Percentiles rank a stretch among this genome's conserved stretches.
These are phyloP conservation scores for Eristalis arbustorum DNA, from an alignment of 2,888 invertebrate species.

Conservation along the genomic window DNA sequence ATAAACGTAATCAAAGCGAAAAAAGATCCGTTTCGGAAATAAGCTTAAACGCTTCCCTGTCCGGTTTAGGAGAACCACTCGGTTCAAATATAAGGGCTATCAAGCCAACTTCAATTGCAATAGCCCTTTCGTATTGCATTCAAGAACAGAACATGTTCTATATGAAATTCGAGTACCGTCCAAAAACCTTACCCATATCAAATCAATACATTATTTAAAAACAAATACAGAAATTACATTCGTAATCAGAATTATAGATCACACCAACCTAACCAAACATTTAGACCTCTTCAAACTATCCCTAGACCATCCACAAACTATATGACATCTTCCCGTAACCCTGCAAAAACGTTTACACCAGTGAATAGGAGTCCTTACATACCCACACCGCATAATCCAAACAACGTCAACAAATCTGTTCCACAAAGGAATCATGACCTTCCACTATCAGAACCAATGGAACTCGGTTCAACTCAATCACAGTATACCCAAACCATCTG, in stretches of 20 bases:
- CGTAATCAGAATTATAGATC: neutral
- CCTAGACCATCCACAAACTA: neutral
- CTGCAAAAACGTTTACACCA: conserved; percentile 1
- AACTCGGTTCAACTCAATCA: conserved; percentile 18
- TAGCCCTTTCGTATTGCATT: neutral
- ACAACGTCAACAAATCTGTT: neutral
- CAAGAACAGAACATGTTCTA: conserved; percentile 46
- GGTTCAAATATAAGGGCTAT: conserved; percentile 65
- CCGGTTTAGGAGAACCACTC: conserved; percentile 57
- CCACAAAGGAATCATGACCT: conserved; percentile 3
- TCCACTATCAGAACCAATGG: conserved; percentile 21
- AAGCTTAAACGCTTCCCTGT: conserved; percentile 59
- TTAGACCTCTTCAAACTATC: neutral
- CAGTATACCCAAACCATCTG: neutral
- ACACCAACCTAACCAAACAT: neutral
- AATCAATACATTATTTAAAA: neutral
- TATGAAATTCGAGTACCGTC: conserved; percentile 5
- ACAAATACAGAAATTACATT: neutral
- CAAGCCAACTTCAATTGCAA: conserved; percentile 51
- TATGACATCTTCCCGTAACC: neutral
- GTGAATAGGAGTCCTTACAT: neutral
- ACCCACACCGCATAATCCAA: conserved; percentile 8
- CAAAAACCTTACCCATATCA: neutral
- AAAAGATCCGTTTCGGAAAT: conserved; percentile 44
- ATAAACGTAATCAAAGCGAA: conserved; percentile 48